Evolutionary conservation across 2,888 invertebrate genomes (phyloP).

Genomic region (Heliconius ismenius): DNA sequence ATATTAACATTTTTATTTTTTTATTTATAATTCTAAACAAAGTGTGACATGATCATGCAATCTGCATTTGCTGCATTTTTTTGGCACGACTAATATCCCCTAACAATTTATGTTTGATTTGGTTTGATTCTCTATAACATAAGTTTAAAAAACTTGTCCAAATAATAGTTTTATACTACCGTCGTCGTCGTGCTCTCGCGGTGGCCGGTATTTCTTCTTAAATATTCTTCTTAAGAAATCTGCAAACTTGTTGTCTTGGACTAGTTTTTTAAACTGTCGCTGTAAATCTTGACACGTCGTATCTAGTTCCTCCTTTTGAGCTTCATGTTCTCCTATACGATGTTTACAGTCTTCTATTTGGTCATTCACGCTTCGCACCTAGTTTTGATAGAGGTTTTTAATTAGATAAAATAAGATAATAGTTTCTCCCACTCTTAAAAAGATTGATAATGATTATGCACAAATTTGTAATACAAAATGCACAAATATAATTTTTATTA

Average conservation of each 20-base stretch:
- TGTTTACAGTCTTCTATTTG: constrained; percentile 74
- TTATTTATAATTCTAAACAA: too few relatives aligned
- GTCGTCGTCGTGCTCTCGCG: constrained; percentile 80
- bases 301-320: constrained; percentile 60
- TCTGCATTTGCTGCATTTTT: not conserved
- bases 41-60: too few relatives aligned
- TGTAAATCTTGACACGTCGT: constrained; percentile 65
- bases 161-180: constrained; percentile 54
- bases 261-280: constrained; percentile 80
- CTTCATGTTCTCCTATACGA: constrained; percentile 76
- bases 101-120: not conserved
- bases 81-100: not conserved
- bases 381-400: not conserved
- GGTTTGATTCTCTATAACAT: not conserved
- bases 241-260: constrained; percentile 88
- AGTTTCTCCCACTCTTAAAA: too few relatives aligned
- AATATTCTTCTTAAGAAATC: constrained; percentile 91
- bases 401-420: not conserved
- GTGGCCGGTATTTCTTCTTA: constrained; percentile 90
- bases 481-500: too few relatives aligned
- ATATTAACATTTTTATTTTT: too few relatives aligned
- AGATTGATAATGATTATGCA: not conserved
- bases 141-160: not conserved
- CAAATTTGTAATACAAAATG: not conserved
- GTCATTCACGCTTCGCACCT: constrained; percentile 80